Evolutionary conservation across 2,797 vertebrate species (phyloP).

Genomic region (Chanos chanos): DNA sequence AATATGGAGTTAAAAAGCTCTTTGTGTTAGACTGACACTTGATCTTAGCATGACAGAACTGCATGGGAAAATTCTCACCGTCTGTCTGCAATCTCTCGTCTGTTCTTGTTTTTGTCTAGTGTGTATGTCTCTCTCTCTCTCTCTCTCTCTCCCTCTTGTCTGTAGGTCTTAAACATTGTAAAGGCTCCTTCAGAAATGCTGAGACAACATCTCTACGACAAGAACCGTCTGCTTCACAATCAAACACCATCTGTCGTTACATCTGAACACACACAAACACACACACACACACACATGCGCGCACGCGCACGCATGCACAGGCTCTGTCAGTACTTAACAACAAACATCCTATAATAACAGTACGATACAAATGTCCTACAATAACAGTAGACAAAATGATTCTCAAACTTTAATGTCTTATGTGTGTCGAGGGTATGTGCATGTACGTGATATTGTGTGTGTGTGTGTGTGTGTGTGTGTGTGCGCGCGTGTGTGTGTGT

Average conservation of each 20-base stretch:
- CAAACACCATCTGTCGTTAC: constrained; percentile 99
- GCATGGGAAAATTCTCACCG: constrained; percentile 21
- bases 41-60: too few relatives aligned
- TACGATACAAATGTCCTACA: constrained; percentile 88
- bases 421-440: too few relatives aligned
- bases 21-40: too few relatives aligned
- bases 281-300: constrained; percentile 47
- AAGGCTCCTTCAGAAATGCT: constrained; percentile 96
- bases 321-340: constrained; percentile 77
- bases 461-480: too few relatives aligned
- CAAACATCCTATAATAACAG: constrained; percentile 88
- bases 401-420: too few relatives aligned
- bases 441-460: too few relatives aligned
- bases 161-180: constrained; percentile 73
- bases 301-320: not conserved
- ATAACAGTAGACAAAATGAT: too few relatives aligned
- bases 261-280: constrained; percentile 88
- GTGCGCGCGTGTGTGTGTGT: too few relatives aligned
- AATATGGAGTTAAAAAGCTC: too few relatives aligned
- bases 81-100: constrained; percentile 19
- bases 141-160: constrained; percentile 55
- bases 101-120: not conserved
- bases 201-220: constrained; percentile 99
- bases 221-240: constrained; percentile 99
- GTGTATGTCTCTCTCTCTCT: constrained; percentile 26